These are phyloP conservation scores for Globodera rostochiensis DNA, from an alignment of 1,140 invertebrate genomes.

Conservation along the genomic window DNA sequence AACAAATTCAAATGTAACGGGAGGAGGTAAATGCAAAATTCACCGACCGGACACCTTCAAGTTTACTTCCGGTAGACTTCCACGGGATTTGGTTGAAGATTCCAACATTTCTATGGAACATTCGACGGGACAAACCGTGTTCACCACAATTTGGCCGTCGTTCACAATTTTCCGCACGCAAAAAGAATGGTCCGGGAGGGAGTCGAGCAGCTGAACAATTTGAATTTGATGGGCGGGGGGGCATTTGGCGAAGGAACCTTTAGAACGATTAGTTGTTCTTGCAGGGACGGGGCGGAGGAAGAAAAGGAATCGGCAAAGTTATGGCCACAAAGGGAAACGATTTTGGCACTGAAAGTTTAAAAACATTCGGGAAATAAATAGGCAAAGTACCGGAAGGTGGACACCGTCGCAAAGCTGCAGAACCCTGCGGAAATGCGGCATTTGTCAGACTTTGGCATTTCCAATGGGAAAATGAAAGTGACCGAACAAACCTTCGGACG, in stretches of 20 bases:
- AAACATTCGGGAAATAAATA: background rate
- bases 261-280: slow-evolving; percentile 32
- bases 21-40: slow-evolving; percentile 7
- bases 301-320: slow-evolving; percentile 4
- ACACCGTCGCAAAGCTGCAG: slow-evolving; percentile 11
- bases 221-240: slow-evolving; percentile 20
- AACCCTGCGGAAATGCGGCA: slow-evolving; percentile 11
- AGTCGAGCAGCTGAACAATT: slow-evolving; percentile 38
- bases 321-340: slow-evolving; percentile 1
- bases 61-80: slow-evolving; percentile 39
- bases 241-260: background rate
- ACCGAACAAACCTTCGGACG: slow-evolving; percentile 17
- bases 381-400: background rate
- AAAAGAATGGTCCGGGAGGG: slow-evolving; percentile 15
- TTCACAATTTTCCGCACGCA: slow-evolving; percentile 18
- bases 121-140: slow-evolving; percentile 37
- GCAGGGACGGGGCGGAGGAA: background rate
- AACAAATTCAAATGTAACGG: background rate
- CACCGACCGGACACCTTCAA: slow-evolving; percentile 41
- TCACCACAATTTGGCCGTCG: slow-evolving; percentile 30
- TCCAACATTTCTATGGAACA: slow-evolving; percentile 33
- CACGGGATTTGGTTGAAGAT: background rate
- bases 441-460: background rate
- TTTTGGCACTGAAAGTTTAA: background rate
- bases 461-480: slow-evolving; percentile 4